These are phyloP conservation scores for Drosophila aff. DNA, from an alignment of 1,140 invertebrate species.

Conservation along the genomic window DNA sequence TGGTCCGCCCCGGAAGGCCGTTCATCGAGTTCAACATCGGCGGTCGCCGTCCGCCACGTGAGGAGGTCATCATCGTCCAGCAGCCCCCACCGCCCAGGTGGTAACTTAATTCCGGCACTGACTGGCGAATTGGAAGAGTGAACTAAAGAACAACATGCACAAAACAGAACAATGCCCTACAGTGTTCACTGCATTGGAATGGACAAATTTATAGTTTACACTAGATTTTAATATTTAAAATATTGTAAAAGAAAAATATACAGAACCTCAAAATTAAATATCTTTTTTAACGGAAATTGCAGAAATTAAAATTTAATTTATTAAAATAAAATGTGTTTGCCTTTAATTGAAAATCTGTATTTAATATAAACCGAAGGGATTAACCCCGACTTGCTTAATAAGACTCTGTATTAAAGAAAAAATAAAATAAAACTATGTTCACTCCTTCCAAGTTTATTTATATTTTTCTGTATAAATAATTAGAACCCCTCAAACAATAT, in stretches of 20 bases:
- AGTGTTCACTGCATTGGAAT: constrained; percentile 1
- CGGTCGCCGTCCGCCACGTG: constrained; percentile 59
- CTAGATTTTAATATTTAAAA: constrained; percentile 26
- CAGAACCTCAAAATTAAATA: neutral
- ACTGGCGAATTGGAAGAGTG: neutral
- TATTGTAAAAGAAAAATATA: constrained; percentile 8
- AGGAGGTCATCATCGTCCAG: constrained; percentile 69
- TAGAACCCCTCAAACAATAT: neutral
- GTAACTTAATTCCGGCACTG: constrained; percentile 28
- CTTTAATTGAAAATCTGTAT: neutral
- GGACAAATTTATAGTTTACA: neutral
- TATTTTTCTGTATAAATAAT: neutral
- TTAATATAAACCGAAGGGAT: neutral
- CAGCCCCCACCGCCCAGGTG: constrained; percentile 65
- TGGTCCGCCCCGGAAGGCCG: constrained; percentile 62
- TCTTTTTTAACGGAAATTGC: neutral
- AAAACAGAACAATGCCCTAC: constrained; percentile 5
- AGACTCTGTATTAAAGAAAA: neutral
- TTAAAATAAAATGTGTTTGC: neutral
- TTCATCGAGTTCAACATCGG: constrained; percentile 73
- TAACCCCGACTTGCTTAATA: no score
- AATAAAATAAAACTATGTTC: neutral
- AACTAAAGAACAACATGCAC: constrained; percentile 9
- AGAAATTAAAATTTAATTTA: neutral
- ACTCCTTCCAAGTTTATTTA: neutral